A percentile compares a stretch with the other conserved stretches of the same genome.
phyloP scores from a whole-genome alignment of 1,140 invertebrate genomes.

The Sitodiplosis mosellana region DNA sequence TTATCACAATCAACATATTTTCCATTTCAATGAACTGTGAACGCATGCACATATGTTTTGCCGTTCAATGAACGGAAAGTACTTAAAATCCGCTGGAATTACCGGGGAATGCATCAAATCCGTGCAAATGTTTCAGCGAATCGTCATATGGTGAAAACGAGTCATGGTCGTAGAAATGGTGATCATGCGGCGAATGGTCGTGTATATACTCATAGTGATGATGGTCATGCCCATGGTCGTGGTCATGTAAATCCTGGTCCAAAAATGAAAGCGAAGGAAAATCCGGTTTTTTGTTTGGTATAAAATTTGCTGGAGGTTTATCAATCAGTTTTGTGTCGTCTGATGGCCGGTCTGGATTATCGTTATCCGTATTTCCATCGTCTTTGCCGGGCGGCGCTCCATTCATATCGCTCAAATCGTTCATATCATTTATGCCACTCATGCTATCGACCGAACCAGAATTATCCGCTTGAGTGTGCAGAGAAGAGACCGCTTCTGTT shows the following conservation, averaged over 20 bases:
- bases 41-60: constrained; percentile 9
- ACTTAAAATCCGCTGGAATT: not conserved
- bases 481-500: not conserved
- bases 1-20: too few species aligned
- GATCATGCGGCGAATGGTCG: constrained; percentile 6
- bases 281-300: not conserved
- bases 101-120: constrained; percentile 5
- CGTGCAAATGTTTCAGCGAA: not conserved
- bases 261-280: constrained; percentile 5
- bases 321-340: constrained; percentile 4
- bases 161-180: constrained; percentile 9
- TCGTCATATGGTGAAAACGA: constrained; percentile 8
- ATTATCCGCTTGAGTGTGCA: constrained; percentile 2
- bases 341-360: constrained; percentile 1
- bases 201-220: constrained; percentile 4
- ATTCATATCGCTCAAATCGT: constrained; percentile 10
- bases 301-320: constrained; percentile 5
- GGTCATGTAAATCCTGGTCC: constrained; percentile 1
- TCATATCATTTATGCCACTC: constrained; percentile 17
- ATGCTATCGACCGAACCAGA: constrained; percentile 19
- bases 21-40: constrained; percentile 2
- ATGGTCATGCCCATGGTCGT: constrained; percentile 10
- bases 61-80: constrained; percentile 10
- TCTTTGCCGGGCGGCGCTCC: constrained; percentile 10
- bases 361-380: constrained; percentile 1